Percentiles rank a stretch among this genome's conserved stretches.
Evolutionary conservation across 1,140 invertebrate species (phyloP).

Genomic region (Ceratitis capitata): DNA sequence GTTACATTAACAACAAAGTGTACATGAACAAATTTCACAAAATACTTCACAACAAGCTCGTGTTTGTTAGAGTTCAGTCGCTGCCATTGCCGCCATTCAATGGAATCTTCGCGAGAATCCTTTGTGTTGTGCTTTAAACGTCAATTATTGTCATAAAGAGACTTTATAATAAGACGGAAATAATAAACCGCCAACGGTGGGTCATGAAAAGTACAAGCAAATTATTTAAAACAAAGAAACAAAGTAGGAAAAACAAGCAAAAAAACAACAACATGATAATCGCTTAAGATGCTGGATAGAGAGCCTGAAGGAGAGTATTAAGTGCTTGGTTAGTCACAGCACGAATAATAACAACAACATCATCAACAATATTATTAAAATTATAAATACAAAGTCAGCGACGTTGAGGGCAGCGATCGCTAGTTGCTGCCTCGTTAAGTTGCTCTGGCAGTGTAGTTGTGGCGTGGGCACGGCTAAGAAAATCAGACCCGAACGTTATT

Average conservation of each 20-base stretch:
- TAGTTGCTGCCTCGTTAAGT: background rate
- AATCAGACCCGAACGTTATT: background rate
- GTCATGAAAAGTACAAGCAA: background rate
- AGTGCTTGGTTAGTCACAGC: background rate
- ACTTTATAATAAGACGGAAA: background rate
- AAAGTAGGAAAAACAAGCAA: background rate
- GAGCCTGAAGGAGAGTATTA: background rate
- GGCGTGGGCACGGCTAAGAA: too few relatives aligned
- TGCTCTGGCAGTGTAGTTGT: background rate
- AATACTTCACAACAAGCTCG: too few relatives aligned
- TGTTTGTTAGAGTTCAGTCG: background rate
- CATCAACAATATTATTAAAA: background rate
- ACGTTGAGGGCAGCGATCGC: background rate
- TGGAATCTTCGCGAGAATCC: background rate
- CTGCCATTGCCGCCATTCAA: background rate
- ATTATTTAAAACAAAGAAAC: background rate
- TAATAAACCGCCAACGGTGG: background rate
- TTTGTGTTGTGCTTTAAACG: constrained; percentile 17
- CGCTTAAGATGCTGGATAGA: background rate
- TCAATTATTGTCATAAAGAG: constrained; percentile 41
- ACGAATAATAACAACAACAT: background rate
- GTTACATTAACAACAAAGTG: too few relatives aligned
- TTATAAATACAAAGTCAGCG: background rate
- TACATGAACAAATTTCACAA: too few relatives aligned
- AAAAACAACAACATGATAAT: too few relatives aligned